Base-by-base conservation (phyloP, 1,140 invertebrate genomes). In the Macrobrachium rosenbergii region DNA sequence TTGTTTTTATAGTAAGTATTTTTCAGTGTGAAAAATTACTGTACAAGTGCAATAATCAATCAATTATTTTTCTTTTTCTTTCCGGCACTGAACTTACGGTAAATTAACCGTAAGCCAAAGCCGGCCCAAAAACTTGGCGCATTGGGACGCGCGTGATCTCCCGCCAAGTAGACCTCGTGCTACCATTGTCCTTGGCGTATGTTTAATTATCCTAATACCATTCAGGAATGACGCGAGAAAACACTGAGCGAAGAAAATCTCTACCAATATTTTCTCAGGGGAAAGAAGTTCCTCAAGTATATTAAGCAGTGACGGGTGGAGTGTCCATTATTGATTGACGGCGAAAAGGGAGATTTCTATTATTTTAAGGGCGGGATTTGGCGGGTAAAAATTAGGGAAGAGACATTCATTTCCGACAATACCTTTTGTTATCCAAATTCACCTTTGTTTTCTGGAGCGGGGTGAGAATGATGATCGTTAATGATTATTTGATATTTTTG, bases 261-360 rank as follows among this genome's bases (percentile, higher is more conserved):
- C 63, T 19, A 81, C 79, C 45, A 81, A 81, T 81, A 81, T 81
- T 81, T 81, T 81, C 79, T 81, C 79, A 81, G 43, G 79, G 79
- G 79, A 81, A 81, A 63, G 63, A 63, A 52, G 52, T 52, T 52
- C 52, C 52, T 52, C 52, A 52, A 52, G 52, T 52, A 2, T 52
- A 52, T 52, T 52, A 52, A 52, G 45, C 79, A 81, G 79, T 58
- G 60, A 17, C 62, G 5, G 28, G 17, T 21, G n/a, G 63, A 5
- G 12, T 2, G 79, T 19, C 37, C 12, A 12, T 0, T 81, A 67
- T 67, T 81, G 79, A 67, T 63, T 80, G 60, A 80, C 37, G 21
- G 12, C 21, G 28, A 45, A 43, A 28, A 67, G 62, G 79, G 8
- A 63, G 79, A 43, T 23, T 23, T 14, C 60, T 23, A 79, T 79